A percentile compares a stretch with the other conserved stretches of the same genome.
phyloP scores from a whole-genome alignment of 2,888 invertebrate species.

The Vannuccia rotundouncinata region DNA sequence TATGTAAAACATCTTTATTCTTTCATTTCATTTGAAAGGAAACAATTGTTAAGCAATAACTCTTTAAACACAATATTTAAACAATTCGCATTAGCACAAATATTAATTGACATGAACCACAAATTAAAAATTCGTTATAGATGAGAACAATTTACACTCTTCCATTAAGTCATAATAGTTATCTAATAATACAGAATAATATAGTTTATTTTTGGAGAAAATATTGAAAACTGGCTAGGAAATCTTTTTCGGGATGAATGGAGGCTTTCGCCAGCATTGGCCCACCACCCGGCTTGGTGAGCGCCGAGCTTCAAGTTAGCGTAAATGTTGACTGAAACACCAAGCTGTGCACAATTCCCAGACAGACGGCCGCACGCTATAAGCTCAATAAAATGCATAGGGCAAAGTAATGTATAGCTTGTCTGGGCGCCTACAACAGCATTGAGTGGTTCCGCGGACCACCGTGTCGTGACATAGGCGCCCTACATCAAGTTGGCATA shows the following conservation, averaged over 20 bases:
- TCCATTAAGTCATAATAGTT: not conserved
- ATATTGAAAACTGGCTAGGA: not conserved
- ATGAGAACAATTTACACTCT: not conserved
- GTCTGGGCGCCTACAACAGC: no score
- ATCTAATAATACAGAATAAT: not conserved
- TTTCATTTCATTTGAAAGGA: not conserved
- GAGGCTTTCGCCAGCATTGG: not conserved
- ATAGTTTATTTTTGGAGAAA: not conserved
- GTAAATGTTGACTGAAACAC: no score
- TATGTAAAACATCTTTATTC: conserved; percentile 16
- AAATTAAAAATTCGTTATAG: conserved; percentile 6
- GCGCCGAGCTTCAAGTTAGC: no score
- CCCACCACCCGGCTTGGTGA: no score
- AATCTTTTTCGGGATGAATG: not conserved
- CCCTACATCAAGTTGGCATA: no score
- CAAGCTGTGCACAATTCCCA: no score
- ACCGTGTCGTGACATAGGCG: no score
- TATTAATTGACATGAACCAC: conserved; percentile 26
- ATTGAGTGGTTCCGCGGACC: no score
- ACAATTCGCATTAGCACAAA: conserved; percentile 9
- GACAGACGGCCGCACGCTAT: no score
- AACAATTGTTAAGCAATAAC: conserved; percentile 26
- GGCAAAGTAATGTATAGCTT: no score
- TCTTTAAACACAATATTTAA: not conserved
- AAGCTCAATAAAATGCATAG: no score